phyloP scores from a whole-genome alignment of 2,797 vertebrate genomes.

The Coracias cyanogaster region DNA sequence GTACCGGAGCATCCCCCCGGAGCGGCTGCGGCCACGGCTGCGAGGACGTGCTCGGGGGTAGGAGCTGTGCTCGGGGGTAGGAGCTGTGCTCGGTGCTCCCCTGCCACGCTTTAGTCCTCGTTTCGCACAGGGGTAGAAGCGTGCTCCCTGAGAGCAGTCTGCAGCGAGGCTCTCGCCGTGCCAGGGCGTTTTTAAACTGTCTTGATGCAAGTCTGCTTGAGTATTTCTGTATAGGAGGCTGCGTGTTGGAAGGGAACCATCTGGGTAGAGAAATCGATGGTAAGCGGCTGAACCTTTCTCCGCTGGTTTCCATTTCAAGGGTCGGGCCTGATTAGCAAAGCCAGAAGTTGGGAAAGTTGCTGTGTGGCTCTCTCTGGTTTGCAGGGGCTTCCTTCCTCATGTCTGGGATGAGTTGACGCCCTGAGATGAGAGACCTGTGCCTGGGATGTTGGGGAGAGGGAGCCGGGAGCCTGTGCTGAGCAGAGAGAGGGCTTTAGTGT shows the following conservation, averaged over 20 bases:
- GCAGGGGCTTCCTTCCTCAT: not conserved
- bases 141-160: not conserved
- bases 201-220: not conserved
- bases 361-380: not conserved
- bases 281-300: not conserved
- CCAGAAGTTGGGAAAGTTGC: slow-evolving; percentile 37
- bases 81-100: not conserved
- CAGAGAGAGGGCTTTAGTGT: not conserved
- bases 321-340: not conserved
- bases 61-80: not conserved
- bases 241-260: not conserved
- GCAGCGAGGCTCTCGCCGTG: not conserved
- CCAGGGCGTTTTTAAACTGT: not conserved
- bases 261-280: not conserved
- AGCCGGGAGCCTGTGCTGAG: not conserved
- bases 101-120: not conserved
- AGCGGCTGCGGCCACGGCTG: not conserved
- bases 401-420: not conserved
- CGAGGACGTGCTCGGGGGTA: not conserved
- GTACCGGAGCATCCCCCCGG: not conserved
- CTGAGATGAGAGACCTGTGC: not conserved
- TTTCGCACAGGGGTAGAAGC: not conserved
- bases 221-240: not conserved
- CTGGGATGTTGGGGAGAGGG: not conserved
- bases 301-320: not conserved